Evolutionary conservation across 2,888 invertebrate genomes (phyloP).

Genomic region (Mongoloraphidia duomilia): DNA sequence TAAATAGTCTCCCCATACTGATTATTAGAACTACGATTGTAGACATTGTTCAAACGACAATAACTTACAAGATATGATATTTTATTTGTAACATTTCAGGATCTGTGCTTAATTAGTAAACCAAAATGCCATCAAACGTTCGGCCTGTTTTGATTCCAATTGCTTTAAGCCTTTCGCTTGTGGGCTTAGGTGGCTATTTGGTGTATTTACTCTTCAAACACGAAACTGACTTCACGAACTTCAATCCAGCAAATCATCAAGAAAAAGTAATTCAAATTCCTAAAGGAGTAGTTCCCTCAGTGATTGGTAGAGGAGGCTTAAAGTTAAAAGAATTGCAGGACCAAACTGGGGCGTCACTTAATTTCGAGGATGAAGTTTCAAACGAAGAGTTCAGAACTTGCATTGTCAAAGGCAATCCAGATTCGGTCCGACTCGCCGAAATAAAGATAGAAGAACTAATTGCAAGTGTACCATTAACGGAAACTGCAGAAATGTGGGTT

Average conservation of each 20-base stretch:
- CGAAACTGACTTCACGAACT: slow-evolving; percentile 39
- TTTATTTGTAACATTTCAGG: too few relatives aligned
- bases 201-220: slow-evolving; percentile 52
- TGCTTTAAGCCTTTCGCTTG: slow-evolving; percentile 48
- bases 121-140: slow-evolving; percentile 16
- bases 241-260: slow-evolving; percentile 27
- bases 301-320: slow-evolving; percentile 63
- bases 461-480: slow-evolving; percentile 49
- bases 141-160: slow-evolving; percentile 32
- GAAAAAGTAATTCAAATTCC: slow-evolving; percentile 43
- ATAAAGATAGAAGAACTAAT: slow-evolving; percentile 52
- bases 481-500: slow-evolving; percentile 50
- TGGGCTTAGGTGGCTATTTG: slow-evolving; percentile 53
- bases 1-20: too few relatives aligned
- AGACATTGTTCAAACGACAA: too few relatives aligned
- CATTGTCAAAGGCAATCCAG: slow-evolving; percentile 51
- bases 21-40: too few relatives aligned
- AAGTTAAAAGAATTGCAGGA: slow-evolving; percentile 62
- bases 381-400: slow-evolving; percentile 47
- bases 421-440: slow-evolving; percentile 57
- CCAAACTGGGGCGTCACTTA: slow-evolving; percentile 49
- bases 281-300: slow-evolving; percentile 44
- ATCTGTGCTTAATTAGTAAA: slow-evolving; percentile 8
- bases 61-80: too few relatives aligned
- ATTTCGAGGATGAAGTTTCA: slow-evolving; percentile 32